Conservation (phyloP, 2,888 invertebrate species). For the Conchocele bisecta region DNA sequence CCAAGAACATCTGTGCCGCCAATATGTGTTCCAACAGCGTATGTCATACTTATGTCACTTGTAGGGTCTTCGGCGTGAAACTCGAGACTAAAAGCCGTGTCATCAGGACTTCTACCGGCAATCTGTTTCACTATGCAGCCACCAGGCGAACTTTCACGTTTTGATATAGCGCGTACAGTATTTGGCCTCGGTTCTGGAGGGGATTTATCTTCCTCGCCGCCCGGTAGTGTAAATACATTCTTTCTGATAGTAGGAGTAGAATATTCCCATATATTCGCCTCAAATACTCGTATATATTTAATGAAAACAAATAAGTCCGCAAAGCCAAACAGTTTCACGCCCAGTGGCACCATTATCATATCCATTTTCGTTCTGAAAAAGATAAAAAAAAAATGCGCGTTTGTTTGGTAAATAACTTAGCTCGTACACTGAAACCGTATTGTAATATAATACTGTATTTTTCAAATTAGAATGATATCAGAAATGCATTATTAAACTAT, state of each 20-base stretch:
- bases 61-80: constrained; percentile 50
- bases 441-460: no score
- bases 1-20: constrained; percentile 53
- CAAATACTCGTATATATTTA: constrained; percentile 49
- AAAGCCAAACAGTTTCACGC: constrained; percentile 51
- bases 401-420: no score
- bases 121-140: constrained; percentile 57
- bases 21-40: constrained; percentile 55
- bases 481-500: no score
- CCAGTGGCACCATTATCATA: constrained; percentile 56
- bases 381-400: no score
- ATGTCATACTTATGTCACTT: constrained; percentile 51
- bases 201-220: constrained; percentile 26
- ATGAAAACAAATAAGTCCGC: constrained; percentile 47
- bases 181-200: constrained; percentile 28
- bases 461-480: no score
- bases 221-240: constrained; percentile 47
- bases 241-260: constrained; percentile 38
- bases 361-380: constrained; percentile 59
- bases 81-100: constrained; percentile 56
- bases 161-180: constrained; percentile 7
- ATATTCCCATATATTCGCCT: constrained; percentile 61
- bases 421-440: no score
- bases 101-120: constrained; percentile 27
- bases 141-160: constrained; percentile 15